phyloP scores from a whole-genome alignment of 2,888 invertebrate genomes.

The Monochamus alternatus region DNA sequence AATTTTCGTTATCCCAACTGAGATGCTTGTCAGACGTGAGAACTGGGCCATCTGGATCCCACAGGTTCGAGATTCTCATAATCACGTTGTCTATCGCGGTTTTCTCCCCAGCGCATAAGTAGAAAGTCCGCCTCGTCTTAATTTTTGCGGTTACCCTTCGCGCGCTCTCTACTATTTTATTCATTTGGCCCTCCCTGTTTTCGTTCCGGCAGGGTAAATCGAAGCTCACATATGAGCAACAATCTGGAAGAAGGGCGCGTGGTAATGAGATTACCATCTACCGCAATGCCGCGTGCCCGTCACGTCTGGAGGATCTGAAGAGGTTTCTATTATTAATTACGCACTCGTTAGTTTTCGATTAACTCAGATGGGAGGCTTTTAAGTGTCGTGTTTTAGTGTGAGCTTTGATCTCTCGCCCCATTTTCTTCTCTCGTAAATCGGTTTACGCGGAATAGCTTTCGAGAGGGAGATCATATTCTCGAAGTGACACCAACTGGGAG shows the following conservation, averaged over 20 bases:
- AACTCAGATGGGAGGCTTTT: slow-evolving; percentile 49
- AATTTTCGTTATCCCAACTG: too few relatives aligned
- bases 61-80: not conserved
- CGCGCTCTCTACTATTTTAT: slow-evolving; percentile 6
- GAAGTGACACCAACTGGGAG: too few relatives aligned
- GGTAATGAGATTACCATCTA: slow-evolving; percentile 49
- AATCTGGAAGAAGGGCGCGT: slow-evolving; percentile 32
- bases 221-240: slow-evolving; percentile 14
- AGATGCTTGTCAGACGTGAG: too few relatives aligned
- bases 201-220: not conserved
- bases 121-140: not conserved
- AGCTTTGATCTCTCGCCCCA: slow-evolving; percentile 44
- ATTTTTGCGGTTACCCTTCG: not conserved
- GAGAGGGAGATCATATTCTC: too few relatives aligned
- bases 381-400: slow-evolving; percentile 32
- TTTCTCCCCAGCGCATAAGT: not conserved
- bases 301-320: slow-evolving; percentile 32
- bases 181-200: slow-evolving; percentile 8
- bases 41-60: not conserved
- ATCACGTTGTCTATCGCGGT: not conserved
- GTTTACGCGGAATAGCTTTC: not conserved
- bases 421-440: slow-evolving; percentile 18
- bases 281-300: slow-evolving; percentile 44
- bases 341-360: slow-evolving; percentile 55
- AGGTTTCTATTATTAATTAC: slow-evolving; percentile 52